Conservation (phyloP, 2,888 invertebrate genomes). For the Cosmia pyralina region DNA sequence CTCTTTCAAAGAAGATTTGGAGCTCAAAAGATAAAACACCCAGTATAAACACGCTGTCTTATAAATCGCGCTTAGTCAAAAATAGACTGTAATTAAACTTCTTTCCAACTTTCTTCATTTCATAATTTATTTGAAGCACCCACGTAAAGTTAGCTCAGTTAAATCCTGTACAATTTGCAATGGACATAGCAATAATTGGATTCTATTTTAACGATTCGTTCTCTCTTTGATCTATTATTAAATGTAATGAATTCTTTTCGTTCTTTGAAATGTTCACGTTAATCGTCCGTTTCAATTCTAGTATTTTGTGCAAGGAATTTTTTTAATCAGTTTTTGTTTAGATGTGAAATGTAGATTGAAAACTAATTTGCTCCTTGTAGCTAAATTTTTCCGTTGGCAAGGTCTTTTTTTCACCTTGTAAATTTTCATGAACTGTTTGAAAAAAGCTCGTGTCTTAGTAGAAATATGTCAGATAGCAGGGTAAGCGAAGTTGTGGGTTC, state of each 20-base stretch:
- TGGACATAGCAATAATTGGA: constrained; percentile 63
- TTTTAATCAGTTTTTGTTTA: constrained; percentile 11
- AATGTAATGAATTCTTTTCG: constrained; percentile 56
- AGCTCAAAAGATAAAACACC: not conserved
- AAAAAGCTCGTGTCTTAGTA: not conserved
- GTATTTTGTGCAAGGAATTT: constrained; percentile 16
- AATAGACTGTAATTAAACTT: constrained; percentile 28
- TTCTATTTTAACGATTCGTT: constrained; percentile 61
- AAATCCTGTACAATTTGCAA: constrained; percentile 59
- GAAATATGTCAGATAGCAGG: not conserved
- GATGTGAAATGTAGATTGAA: not conserved
- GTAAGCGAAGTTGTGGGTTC: not conserved
- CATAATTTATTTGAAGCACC: constrained; percentile 29
- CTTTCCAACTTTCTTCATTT: constrained; percentile 18
- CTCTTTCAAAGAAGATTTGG: not conserved
- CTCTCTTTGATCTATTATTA: constrained; percentile 63
- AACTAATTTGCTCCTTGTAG: not conserved
- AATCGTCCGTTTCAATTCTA: constrained; percentile 23
- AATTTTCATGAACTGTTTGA: not conserved
- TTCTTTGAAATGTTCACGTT: constrained; percentile 46
- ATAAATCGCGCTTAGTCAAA: constrained; percentile 5
- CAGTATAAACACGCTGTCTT: not conserved
- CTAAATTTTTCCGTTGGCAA: not conserved
- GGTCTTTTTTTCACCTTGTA: not conserved
- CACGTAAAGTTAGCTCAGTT: constrained; percentile 13